Percentiles rank a stretch among this genome's conserved stretches.
phyloP scores from a whole-genome alignment of 1,140 invertebrate genomes.

The Drosophila bifasciata region DNA sequence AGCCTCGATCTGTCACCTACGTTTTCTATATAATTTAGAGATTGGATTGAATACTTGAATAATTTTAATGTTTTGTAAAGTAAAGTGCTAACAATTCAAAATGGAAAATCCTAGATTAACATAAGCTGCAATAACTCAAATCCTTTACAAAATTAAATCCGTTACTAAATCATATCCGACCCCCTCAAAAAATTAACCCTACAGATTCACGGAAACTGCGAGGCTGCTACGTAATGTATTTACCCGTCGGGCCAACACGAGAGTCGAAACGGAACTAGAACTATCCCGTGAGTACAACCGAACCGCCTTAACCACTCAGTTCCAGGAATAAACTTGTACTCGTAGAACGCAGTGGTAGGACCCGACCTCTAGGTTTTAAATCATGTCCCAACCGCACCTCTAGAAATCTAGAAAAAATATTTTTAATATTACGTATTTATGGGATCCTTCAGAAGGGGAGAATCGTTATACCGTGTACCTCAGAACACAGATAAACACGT shows the following conservation, averaged over 20 bases:
- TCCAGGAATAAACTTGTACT: constrained; percentile 18
- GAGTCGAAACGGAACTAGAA: constrained; percentile 93
- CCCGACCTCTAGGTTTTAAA: constrained; percentile 26
- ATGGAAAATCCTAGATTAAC: constrained; percentile 49
- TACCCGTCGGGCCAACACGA: constrained; percentile 90
- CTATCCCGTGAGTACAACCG: constrained; percentile 93
- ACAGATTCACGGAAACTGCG: constrained; percentile 97
- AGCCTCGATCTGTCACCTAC: too few species aligned
- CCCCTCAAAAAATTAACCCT: constrained; percentile 82
- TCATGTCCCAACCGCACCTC: not conserved
- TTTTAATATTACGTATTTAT: not conserved
- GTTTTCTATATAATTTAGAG: constrained; percentile 10
- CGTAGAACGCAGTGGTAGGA: constrained; percentile 32
- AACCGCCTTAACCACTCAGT: constrained; percentile 27
- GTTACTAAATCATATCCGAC: constrained; percentile 52
- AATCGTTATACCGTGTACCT: constrained; percentile 1
- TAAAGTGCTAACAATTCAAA: constrained; percentile 79
- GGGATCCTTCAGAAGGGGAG: constrained; percentile 6
- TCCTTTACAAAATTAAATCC: constrained; percentile 30
- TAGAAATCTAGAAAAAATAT: not conserved
- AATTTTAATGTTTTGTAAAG: constrained; percentile 22
- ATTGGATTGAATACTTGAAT: constrained; percentile 16
- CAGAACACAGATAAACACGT: constrained; percentile 6
- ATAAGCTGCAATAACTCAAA: constrained; percentile 4
- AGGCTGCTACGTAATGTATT: constrained; percentile 96